These are phyloP conservation scores for Todus mexicanus DNA, from an alignment of 2,797 vertebrate genomes.

Conservation along the genomic window DNA sequence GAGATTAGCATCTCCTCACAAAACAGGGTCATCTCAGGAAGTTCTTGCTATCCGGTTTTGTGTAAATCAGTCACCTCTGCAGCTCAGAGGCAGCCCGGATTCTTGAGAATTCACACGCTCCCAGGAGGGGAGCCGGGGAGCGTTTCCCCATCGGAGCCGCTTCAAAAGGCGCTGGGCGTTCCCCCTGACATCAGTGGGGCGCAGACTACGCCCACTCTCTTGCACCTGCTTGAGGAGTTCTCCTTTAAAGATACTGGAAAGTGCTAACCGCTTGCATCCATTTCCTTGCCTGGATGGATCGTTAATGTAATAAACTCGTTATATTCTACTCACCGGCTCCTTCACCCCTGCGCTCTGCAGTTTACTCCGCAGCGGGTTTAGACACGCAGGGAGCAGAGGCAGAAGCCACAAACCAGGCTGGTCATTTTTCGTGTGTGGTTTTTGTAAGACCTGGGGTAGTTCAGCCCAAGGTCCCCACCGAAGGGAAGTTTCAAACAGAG, in stretches of 20 bases:
- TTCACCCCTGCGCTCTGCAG: not conserved
- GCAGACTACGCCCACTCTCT: not conserved
- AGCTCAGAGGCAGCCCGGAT: not conserved
- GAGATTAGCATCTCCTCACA: conserved; percentile 50
- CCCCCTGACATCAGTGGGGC: not conserved
- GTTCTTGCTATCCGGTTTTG: conserved; percentile 29
- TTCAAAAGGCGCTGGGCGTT: not conserved
- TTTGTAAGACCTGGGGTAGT: too few relatives aligned
- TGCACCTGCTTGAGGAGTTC: conserved; percentile 17
- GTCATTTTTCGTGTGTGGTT: not conserved
- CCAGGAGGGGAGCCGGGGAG: not conserved
- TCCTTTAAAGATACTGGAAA: not conserved
- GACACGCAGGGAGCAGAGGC: not conserved
- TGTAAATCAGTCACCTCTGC: conserved; percentile 54
- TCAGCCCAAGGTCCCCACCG: not conserved
- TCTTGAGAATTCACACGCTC: conserved; percentile 30
- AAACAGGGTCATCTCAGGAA: conserved; percentile 45
- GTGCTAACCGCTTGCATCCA: not conserved
- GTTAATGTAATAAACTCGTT: not conserved
- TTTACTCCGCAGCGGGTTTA: not conserved
- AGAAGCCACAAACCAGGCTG: not conserved
- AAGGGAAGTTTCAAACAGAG: not conserved
- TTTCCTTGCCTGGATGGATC: not conserved
- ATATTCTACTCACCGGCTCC: not conserved
- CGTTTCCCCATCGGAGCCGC: not conserved